phyloP scores from a whole-genome alignment of 1,140 invertebrate species.

The Hylyphantes graminicola region DNA sequence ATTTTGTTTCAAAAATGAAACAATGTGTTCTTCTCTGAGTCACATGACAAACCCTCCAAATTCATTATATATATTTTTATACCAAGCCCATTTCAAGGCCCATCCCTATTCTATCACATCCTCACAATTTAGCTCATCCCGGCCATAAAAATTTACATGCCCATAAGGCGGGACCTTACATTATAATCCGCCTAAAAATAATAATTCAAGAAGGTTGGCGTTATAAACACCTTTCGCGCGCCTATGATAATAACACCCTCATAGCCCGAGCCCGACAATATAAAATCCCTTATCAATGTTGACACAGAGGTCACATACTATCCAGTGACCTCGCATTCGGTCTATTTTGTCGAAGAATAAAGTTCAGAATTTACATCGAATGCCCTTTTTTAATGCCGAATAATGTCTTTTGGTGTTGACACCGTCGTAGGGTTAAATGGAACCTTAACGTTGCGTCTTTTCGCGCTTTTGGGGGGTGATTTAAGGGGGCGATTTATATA shows the following conservation, averaged over 20 bases:
- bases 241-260: slow-evolving; percentile 31
- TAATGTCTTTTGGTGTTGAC: slow-evolving; percentile 54
- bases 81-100: no score
- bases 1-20: no score
- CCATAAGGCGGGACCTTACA: not conserved
- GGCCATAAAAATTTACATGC: slow-evolving; percentile 45
- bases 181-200: slow-evolving; percentile 23
- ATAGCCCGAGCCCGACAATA: not conserved
- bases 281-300: slow-evolving; percentile 53
- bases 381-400: slow-evolving; percentile 50
- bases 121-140: not conserved
- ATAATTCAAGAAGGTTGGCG: slow-evolving; percentile 8
- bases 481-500: slow-evolving; percentile 53
- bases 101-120: no score
- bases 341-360: slow-evolving; percentile 27
- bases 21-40: no score
- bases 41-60: no score
- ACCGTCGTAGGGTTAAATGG: slow-evolving; percentile 19
- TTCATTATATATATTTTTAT: no score
- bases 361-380: slow-evolving; percentile 50
- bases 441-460: slow-evolving; percentile 5
- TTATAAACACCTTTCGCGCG: slow-evolving; percentile 24
- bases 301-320: slow-evolving; percentile 43
- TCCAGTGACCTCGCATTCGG: slow-evolving; percentile 35
- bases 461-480: not conserved